Conservation (phyloP, 2,113 vertebrate genomes). For the Pimephales promelas region DNA sequence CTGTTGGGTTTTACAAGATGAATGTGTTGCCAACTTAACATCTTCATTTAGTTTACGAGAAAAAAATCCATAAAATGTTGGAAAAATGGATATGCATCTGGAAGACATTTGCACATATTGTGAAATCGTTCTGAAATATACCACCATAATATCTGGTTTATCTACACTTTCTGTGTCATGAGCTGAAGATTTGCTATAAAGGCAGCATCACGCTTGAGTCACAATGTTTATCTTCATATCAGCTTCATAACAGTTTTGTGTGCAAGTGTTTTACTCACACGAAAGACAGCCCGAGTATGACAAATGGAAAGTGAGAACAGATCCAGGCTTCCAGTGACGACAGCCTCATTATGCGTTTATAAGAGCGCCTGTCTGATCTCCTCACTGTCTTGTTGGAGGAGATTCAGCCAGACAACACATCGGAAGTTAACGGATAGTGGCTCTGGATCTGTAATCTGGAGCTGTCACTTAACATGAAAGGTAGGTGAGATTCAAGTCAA, state of each 20-base stretch:
- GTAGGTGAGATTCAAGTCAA: not conserved
- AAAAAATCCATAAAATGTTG: not conserved
- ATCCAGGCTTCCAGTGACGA: slow-evolving; percentile 47
- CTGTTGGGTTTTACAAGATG: not conserved
- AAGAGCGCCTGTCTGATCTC: slow-evolving; percentile 48
- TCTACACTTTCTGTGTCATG: not conserved
- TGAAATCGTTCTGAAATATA: not conserved
- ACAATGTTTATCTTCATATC: not conserved
- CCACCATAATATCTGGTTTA: not conserved
- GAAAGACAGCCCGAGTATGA: slow-evolving; percentile 21
- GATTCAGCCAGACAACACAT: slow-evolving; percentile 35
- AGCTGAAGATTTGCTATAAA: slow-evolving; percentile 1
- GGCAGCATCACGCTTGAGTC: not conserved
- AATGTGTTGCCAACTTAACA: not conserved
- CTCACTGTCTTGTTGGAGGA: slow-evolving; percentile 17
- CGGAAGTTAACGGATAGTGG: not conserved
- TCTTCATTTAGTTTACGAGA: not conserved
- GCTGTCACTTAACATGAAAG: slow-evolving; percentile 21
- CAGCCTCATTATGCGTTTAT: slow-evolving; percentile 53
- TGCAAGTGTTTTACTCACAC: not conserved
- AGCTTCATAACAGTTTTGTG: not conserved
- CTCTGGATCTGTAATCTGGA: not conserved
- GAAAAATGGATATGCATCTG: not conserved
- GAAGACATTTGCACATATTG: not conserved
- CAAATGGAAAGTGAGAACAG: slow-evolving; percentile 26